phyloP scores from a whole-genome alignment of 2,888 invertebrate species.

The Cyrtodaria siliqua region DNA sequence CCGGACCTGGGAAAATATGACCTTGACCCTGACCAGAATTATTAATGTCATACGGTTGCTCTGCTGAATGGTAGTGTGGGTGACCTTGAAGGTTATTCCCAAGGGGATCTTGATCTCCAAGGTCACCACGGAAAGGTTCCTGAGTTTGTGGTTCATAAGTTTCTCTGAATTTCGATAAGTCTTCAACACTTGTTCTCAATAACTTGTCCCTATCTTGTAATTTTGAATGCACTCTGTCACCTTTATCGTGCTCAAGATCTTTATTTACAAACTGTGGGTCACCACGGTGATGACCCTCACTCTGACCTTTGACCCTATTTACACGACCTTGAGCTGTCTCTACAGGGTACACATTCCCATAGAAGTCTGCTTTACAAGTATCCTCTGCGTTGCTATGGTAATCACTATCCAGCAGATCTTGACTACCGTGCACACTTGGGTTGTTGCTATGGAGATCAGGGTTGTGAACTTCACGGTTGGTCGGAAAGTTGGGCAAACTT shows the following conservation, averaged over 20 bases:
- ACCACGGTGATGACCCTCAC: constrained; percentile 12
- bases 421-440: constrained; percentile 39
- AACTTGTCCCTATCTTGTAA: constrained; percentile 35
- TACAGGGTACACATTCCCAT: constrained; percentile 48
- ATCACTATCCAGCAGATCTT: constrained; percentile 57
- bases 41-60: constrained; percentile 53
- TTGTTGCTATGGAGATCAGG: constrained; percentile 26
- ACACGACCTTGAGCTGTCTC: constrained; percentile 20
- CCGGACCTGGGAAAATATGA: constrained; percentile 30
- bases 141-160: constrained; percentile 30
- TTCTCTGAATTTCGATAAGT: constrained; percentile 47
- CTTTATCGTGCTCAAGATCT: constrained; percentile 7
- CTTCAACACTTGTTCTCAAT: constrained; percentile 50
- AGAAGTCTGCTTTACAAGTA: constrained; percentile 34
- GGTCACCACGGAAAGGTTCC: constrained; percentile 31
- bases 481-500: constrained; percentile 48
- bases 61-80: constrained; percentile 48
- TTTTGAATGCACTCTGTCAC: background rate
- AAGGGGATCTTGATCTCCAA: constrained; percentile 17
- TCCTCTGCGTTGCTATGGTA: constrained; percentile 54
- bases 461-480: constrained; percentile 19
- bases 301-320: constrained; percentile 9
- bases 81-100: constrained; percentile 29
- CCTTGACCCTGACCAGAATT: constrained; percentile 46
- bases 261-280: constrained; percentile 22